Evolutionary conservation across 2,888 invertebrate species (phyloP).

Genomic region (Lepidochrysops patricia): DNA sequence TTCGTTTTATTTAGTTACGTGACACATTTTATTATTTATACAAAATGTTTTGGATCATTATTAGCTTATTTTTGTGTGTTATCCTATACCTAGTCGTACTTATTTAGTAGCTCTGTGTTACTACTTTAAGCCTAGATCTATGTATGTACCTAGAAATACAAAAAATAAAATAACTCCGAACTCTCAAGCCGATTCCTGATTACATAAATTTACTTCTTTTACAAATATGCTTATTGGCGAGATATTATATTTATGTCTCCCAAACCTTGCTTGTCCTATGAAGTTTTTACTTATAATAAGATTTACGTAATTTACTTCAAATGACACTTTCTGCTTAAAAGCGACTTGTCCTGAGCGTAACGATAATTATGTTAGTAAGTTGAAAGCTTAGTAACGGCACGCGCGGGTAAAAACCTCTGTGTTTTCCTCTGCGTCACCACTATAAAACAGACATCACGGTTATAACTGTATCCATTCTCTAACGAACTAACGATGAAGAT

Average conservation of each 20-base stretch:
- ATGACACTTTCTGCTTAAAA: background rate
- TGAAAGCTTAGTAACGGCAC: background rate
- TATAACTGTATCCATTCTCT: slow-evolving; percentile 15
- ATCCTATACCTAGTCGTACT: no score
- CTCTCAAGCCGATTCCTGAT: no score
- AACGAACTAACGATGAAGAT: slow-evolving; percentile 30
- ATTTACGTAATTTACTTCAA: background rate
- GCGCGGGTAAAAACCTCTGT: background rate
- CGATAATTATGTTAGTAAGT: background rate
- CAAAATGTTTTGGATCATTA: background rate
- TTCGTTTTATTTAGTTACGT: background rate
- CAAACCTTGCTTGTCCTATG: no score
- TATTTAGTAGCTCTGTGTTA: no score
- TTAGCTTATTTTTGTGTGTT: background rate
- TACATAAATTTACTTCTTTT: no score
- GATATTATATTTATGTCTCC: no score
- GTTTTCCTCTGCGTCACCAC: slow-evolving; percentile 18
- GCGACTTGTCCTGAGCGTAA: background rate
- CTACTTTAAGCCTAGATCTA: no score
- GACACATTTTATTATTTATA: background rate
- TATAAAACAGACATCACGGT: slow-evolving; percentile 17
- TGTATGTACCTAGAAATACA: no score
- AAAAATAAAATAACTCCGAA: no score
- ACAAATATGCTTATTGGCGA: no score
- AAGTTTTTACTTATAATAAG: background rate